A percentile compares a stretch with the other conserved stretches of the same genome.
phyloP scores from a whole-genome alignment of 1,140 invertebrate genomes.

The Delia radicum region DNA sequence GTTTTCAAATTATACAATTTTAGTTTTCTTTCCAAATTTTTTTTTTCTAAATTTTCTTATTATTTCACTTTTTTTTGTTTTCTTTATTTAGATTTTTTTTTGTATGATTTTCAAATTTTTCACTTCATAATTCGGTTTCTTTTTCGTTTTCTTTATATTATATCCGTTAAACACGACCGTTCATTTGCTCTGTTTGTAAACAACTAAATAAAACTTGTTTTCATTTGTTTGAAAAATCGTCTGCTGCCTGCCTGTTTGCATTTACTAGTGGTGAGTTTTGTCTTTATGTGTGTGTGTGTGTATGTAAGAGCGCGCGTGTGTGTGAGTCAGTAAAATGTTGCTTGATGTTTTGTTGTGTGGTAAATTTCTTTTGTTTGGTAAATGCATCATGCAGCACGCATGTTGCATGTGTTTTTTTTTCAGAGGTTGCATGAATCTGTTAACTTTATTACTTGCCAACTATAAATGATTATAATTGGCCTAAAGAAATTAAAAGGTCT shows the following conservation, averaged over 20 bases:
- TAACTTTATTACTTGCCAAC: too few species aligned
- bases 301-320: too few species aligned
- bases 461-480: too few species aligned
- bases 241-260: not conserved
- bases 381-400: not conserved
- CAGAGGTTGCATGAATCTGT: not conserved
- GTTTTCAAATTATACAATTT: not conserved
- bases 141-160: not conserved
- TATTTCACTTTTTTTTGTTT: not conserved
- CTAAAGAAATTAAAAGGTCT: too few species aligned
- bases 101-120: not conserved
- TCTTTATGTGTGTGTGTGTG: not conserved
- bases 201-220: conserved; percentile 26
- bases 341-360: not conserved
- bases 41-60: not conserved
- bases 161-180: conserved; percentile 13
- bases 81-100: too few species aligned
- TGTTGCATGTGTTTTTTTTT: not conserved
- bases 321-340: not conserved
- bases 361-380: not conserved
- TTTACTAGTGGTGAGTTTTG: not conserved
- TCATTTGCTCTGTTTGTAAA: conserved; percentile 30
- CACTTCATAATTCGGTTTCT: not conserved
- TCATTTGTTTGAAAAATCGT: not conserved
- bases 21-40: not conserved